Evolutionary conservation across 2,113 vertebrate genomes (phyloP).

Genomic region (Triplophysa rosa): DNA sequence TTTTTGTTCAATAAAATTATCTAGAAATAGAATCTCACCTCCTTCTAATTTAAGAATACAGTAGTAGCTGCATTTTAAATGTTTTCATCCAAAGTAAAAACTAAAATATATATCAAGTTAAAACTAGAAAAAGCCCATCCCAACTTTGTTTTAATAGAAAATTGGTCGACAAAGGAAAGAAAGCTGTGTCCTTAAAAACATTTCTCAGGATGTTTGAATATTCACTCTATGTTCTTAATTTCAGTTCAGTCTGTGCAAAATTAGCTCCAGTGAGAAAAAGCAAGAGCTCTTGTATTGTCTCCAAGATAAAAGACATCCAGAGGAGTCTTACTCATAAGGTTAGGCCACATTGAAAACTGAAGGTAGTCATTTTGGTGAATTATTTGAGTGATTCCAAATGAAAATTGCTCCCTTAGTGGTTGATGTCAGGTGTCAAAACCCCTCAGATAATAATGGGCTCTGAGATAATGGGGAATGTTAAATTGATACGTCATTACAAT

Average conservation of each 20-base stretch:
- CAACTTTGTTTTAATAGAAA: background rate
- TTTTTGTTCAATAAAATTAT: no score
- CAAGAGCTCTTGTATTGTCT: background rate
- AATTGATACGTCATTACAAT: conserved; percentile 23
- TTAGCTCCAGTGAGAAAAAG: conserved; percentile 1
- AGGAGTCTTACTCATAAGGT: background rate
- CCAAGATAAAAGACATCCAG: conserved; percentile 17
- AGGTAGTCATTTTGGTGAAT: conserved; percentile 24
- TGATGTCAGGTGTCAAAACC: conserved; percentile 19
- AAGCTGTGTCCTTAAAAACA: background rate
- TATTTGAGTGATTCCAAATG: conserved; percentile 20
- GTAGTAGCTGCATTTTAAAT: no score
- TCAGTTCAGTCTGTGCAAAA: background rate
- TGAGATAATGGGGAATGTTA: conserved; percentile 31
- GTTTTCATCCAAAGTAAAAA: no score
- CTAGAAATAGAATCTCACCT: no score
- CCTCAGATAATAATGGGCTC: conserved; percentile 11
- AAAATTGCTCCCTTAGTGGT: conserved; percentile 7
- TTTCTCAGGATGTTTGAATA: conserved; percentile 32
- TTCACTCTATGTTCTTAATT: conserved; percentile 9
- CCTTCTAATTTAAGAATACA: no score
- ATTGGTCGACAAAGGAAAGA: background rate
- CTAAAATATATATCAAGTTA: no score
- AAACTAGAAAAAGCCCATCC: no score
- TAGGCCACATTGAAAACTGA: conserved; percentile 17